A percentile compares a stretch with the other conserved stretches of the same genome.
phyloP scores from a whole-genome alignment of 2,888 invertebrate species.

The Drosophila affinis region DNA sequence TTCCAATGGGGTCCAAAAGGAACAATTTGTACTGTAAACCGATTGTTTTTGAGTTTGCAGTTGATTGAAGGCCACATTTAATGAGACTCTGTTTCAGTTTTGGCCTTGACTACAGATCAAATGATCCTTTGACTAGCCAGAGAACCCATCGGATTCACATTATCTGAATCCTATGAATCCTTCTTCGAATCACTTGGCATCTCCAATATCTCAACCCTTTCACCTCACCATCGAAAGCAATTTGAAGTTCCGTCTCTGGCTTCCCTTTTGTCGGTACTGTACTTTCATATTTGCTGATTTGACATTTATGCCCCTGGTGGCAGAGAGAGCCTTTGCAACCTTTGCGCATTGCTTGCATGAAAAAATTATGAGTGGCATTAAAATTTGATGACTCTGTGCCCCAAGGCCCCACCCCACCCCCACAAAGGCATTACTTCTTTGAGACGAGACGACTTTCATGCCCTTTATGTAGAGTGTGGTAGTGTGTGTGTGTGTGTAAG shows the following conservation, averaged over 20 bases:
- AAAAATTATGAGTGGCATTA: constrained; percentile 76
- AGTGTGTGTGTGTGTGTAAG: background rate
- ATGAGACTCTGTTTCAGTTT: background rate
- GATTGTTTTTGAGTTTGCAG: background rate
- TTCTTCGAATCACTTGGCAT: background rate
- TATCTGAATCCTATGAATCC: background rate
- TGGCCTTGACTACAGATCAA: background rate
- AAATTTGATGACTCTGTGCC: constrained; percentile 68
- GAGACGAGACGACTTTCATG: constrained; percentile 9
- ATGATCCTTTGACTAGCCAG: background rate
- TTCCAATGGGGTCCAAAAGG: no score
- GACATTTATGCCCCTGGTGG: constrained; percentile 40
- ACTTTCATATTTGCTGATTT: constrained; percentile 62
- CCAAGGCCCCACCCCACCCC: constrained; percentile 18
- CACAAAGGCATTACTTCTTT: constrained; percentile 31
- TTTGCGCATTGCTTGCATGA: constrained; percentile 72
- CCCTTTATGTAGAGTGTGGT: background rate
- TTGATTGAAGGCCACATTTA: background rate
- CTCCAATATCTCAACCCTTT: background rate
- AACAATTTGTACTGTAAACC: background rate
- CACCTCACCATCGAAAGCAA: background rate
- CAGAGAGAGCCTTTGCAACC: constrained; percentile 44
- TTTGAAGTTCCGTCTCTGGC: background rate
- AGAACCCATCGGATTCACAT: background rate
- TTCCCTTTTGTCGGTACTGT: constrained; percentile 46